Evolutionary conservation across 2,797 vertebrate genomes (phyloP).

Genomic region (Pangasius mekongensis): DNA sequence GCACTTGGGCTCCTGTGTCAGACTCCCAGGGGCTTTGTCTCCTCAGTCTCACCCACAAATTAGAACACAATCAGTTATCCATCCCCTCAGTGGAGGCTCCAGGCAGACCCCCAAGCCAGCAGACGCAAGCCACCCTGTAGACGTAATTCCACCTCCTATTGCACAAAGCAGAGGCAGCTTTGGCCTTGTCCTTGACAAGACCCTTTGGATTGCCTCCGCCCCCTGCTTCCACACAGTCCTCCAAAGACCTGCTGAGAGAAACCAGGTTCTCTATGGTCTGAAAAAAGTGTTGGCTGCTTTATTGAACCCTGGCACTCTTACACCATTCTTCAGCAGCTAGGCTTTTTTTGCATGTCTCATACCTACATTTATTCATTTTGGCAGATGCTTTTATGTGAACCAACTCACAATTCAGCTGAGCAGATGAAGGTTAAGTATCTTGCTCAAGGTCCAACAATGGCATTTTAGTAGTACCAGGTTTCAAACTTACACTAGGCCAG

Average conservation of each 20-base stretch:
- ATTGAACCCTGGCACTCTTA: constrained; percentile 56
- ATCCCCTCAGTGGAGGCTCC: constrained; percentile 60
- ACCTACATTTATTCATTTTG: constrained; percentile 25
- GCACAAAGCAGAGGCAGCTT: constrained; percentile 62
- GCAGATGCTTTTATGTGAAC: constrained; percentile 21
- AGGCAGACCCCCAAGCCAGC: constrained; percentile 66
- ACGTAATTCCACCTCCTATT: constrained; percentile 52
- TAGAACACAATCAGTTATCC: constrained; percentile 77
- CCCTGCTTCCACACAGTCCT: constrained; percentile 47
- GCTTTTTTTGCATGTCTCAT: constrained; percentile 37
- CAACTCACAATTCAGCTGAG: background rate
- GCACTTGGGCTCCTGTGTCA: constrained; percentile 61
- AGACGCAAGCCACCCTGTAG: constrained; percentile 62
- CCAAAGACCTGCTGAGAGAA: constrained; percentile 69
- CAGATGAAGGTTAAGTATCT: constrained; percentile 16
- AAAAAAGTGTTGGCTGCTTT: constrained; percentile 68
- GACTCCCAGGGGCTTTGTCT: constrained; percentile 66
- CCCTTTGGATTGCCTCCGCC: constrained; percentile 59
- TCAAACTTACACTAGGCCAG: background rate
- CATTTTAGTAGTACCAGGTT: background rate
- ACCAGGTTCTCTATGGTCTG: constrained; percentile 71
- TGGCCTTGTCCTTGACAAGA: constrained; percentile 78
- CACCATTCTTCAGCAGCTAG: constrained; percentile 49
- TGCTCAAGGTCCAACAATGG: background rate
- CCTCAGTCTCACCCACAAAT: constrained; percentile 69